Evolutionary conservation across 2,888 invertebrate genomes (phyloP).

Genomic region (Dusona sp.): DNA sequence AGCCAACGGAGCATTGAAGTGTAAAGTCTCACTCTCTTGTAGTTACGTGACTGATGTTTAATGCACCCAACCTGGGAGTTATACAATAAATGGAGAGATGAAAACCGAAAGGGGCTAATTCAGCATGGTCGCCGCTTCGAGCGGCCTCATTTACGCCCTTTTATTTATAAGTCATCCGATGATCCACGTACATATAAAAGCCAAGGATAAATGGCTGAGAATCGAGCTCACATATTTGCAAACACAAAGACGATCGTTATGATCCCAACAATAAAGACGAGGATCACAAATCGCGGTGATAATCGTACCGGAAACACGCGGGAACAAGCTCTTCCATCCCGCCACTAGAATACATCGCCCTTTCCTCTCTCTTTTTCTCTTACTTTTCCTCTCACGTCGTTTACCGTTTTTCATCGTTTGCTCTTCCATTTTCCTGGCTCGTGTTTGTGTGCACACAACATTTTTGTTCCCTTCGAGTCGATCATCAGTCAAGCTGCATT

Average conservation of each 20-base stretch:
- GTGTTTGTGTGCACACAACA: conserved; percentile 15
- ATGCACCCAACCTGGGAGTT: conserved; percentile 2
- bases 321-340: conserved; percentile 42
- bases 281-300: conserved; percentile 54
- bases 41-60: conserved; percentile 25
- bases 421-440: conserved; percentile 24
- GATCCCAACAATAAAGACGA: conserved; percentile 58
- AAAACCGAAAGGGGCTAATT: background rate
- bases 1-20: conserved; percentile 46
- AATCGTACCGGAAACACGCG: conserved; percentile 61
- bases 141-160: conserved; percentile 30
- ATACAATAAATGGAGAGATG: conserved; percentile 4
- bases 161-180: background rate
- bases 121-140: background rate
- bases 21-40: conserved; percentile 52
- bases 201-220: conserved; percentile 60
- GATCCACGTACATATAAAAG: conserved; percentile 2
- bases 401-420: conserved; percentile 44
- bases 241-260: conserved; percentile 60
- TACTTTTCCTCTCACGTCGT: conserved; percentile 15
- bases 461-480: conserved; percentile 42
- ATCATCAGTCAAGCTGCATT: conserved; percentile 62
- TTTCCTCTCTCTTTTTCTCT: conserved; percentile 40
- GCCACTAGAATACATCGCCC: conserved; percentile 21
- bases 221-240: conserved; percentile 50